phyloP scores from a whole-genome alignment of 2,888 invertebrate genomes.

The Noctua janthina region DNA sequence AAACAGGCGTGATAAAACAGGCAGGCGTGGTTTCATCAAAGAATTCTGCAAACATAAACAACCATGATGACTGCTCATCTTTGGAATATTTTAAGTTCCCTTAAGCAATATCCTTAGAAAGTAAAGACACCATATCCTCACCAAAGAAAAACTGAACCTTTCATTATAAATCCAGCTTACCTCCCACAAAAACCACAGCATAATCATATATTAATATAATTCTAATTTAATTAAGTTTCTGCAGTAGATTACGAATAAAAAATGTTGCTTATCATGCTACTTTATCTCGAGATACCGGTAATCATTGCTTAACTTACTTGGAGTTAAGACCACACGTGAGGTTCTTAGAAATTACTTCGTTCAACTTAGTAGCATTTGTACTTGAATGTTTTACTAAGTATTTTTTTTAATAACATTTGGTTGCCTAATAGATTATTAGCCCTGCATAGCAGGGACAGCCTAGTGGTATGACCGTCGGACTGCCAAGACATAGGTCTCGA shows the following conservation, averaged over 20 bases:
- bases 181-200: slow-evolving; percentile 3
- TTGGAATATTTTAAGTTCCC: too few relatives aligned
- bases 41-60: not conserved
- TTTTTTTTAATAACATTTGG: not conserved
- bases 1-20: too few relatives aligned
- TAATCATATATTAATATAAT: slow-evolving; percentile 35
- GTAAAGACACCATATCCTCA: not conserved
- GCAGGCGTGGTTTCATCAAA: too few relatives aligned
- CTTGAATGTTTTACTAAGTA: slow-evolving; percentile 13
- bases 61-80: not conserved
- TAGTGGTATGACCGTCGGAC: too few relatives aligned
- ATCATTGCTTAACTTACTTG: slow-evolving; percentile 39
- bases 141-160: not conserved
- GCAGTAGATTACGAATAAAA: slow-evolving; percentile 37
- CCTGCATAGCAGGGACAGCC: too few relatives aligned
- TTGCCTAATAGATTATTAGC: too few relatives aligned
- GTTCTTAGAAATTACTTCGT: slow-evolving; percentile 43
- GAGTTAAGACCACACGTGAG: slow-evolving; percentile 52
- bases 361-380: slow-evolving; percentile 28
- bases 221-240: slow-evolving; percentile 47
- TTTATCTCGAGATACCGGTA: slow-evolving; percentile 46
- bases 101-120: not conserved
- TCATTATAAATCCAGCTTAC: not conserved
- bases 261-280: slow-evolving; percentile 46
- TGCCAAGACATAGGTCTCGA: too few relatives aligned